Evolutionary conservation across 2,113 vertebrate genomes (phyloP).

Genomic region (Sceloporus undulatus): DNA sequence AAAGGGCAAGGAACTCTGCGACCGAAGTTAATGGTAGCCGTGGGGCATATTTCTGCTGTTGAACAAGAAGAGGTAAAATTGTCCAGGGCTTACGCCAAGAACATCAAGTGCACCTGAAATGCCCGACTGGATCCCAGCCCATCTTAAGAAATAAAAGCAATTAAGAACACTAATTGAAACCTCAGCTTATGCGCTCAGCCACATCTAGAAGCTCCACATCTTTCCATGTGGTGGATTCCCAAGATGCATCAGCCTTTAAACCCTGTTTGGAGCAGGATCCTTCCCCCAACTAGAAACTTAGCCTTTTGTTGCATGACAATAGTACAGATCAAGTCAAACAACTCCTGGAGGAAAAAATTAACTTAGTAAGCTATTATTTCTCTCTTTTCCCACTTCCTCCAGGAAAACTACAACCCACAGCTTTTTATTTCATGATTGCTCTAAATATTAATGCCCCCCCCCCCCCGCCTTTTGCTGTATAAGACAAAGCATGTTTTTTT

Average conservation of each 20-base stretch:
- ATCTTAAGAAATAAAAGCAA: not conserved
- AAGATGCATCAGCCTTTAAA: not conserved
- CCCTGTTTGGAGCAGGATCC: not conserved
- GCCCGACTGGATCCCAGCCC: not conserved
- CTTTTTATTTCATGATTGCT: not conserved
- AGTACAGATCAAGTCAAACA: conserved; percentile 7
- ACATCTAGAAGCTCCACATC: not conserved
- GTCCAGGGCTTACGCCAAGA: too few species aligned
- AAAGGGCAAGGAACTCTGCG: too few species aligned
- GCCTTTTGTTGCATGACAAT: not conserved
- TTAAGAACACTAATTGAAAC: not conserved
- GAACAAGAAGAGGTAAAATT: too few species aligned
- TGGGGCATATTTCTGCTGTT: too few species aligned
- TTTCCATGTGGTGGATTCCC: not conserved
- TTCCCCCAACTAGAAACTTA: not conserved
- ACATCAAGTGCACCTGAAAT: not conserved
- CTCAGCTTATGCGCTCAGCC: not conserved
- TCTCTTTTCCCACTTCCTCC: too few species aligned
- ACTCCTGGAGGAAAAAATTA: not conserved
- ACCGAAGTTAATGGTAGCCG: too few species aligned
- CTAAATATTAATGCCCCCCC: not conserved
- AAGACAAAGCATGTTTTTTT: conserved; percentile 11
- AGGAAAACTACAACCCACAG: not conserved
- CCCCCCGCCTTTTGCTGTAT: too few species aligned
- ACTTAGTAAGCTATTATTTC: conserved; percentile 15